Percentiles rank a stretch among this genome's conserved stretches.
phyloP scores from a whole-genome alignment of 92 coral and sea anemone species.

The Zoanthus sociatus region DNA sequence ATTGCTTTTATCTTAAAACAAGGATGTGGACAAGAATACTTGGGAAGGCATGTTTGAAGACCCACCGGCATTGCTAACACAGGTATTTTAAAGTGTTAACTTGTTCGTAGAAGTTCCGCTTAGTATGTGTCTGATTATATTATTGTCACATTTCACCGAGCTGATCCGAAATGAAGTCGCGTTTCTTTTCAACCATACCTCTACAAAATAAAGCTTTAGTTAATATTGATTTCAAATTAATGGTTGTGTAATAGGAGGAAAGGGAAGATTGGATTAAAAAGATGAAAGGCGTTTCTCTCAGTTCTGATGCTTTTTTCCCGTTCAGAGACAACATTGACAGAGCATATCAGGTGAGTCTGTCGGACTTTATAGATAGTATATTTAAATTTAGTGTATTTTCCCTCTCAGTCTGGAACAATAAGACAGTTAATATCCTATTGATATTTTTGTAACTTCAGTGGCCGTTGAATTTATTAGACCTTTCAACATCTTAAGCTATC shows the following conservation, averaged over 20 bases:
- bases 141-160: not conserved
- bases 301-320: constrained; percentile 99
- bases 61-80: constrained; percentile 88
- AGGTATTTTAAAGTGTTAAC: constrained; percentile 52
- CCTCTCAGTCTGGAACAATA: no score
- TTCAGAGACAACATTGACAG: constrained; percentile 98
- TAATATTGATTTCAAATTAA: not conserved
- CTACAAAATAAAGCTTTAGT: not conserved
- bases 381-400: no score
- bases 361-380: no score
- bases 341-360: constrained; percentile 82
- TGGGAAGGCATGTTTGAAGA: constrained; percentile 91
- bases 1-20: not conserved
- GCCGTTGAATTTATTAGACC: no score
- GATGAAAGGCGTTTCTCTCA: constrained; percentile 86
- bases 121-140: not conserved
- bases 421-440: no score
- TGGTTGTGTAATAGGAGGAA: constrained; percentile 66
- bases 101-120: not conserved
- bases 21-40: constrained; percentile 86
- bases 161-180: no score
- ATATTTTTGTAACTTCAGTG: no score
- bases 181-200: no score
- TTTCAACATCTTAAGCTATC: no score
- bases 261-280: constrained; percentile 86